Conservation (phyloP, 2,888 invertebrate genomes). For the Parnassius glacialis region DNA sequence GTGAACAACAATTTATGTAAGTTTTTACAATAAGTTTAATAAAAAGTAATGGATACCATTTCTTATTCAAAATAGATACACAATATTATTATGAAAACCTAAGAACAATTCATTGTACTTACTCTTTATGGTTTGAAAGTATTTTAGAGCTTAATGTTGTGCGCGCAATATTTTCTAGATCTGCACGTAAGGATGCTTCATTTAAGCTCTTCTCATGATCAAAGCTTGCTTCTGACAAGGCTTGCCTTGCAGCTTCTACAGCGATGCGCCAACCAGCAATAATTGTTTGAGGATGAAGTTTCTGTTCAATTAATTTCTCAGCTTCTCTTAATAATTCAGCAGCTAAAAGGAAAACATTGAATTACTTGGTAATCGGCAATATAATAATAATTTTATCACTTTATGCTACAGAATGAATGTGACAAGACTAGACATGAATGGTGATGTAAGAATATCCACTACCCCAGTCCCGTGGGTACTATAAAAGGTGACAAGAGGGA, state of each 20-base stretch:
- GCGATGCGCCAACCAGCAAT: slow-evolving; percentile 97
- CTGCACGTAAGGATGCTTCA: slow-evolving; percentile 88
- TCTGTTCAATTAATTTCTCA: slow-evolving; percentile 94
- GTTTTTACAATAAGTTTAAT: no score
- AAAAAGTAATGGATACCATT: no score
- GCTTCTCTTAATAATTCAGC: slow-evolving; percentile 97
- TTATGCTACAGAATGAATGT: no score
- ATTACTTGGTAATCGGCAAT: background rate
- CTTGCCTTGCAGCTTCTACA: slow-evolving; percentile 89
- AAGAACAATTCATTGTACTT: slow-evolving; percentile 36
- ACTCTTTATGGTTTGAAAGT: slow-evolving; percentile 97
- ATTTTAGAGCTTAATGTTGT: slow-evolving; percentile 99
- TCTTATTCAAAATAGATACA: no score
- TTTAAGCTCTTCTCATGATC: slow-evolving; percentile 89
- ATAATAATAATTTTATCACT: no score
- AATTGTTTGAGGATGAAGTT: slow-evolving; percentile 98
- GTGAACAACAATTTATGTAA: no score
- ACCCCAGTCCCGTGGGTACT: no score
- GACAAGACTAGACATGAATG: no score
- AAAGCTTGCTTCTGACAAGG: slow-evolving; percentile 88
- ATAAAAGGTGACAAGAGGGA: no score
- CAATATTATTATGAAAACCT: no score
- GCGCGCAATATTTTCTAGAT: slow-evolving; percentile 97
- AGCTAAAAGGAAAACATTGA: slow-evolving; percentile 75
- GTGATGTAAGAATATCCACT: no score